phyloP scores from a whole-genome alignment of 2,797 vertebrate genomes.

The Adrianichthys oophorus region DNA sequence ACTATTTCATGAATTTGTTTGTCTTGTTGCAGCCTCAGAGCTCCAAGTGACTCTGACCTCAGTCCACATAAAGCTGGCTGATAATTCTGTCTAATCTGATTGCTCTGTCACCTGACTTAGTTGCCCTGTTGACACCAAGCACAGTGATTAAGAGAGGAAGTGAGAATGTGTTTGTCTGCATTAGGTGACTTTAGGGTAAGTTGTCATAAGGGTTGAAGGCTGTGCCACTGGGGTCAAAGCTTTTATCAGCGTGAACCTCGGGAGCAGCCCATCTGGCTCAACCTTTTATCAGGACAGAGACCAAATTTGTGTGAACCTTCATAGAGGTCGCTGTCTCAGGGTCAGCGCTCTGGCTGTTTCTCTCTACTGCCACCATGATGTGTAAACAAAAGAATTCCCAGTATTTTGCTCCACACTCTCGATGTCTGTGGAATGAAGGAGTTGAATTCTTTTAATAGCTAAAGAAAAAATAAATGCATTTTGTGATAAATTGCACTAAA shows the following conservation, averaged over 20 bases:
- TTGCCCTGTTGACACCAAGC: conserved; percentile 37
- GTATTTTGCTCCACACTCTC: conserved; percentile 27
- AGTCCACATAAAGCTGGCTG: conserved; percentile 32
- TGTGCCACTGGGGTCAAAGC: conserved; percentile 28
- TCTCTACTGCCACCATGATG: conserved; percentile 22
- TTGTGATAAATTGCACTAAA: not conserved
- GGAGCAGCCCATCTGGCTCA: conserved; percentile 44
- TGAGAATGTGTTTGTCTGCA: conserved; percentile 12
- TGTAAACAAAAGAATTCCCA: conserved; percentile 48
- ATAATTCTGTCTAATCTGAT: conserved; percentile 51
- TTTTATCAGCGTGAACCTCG: conserved; percentile 53
- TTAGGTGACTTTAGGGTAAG: conserved; percentile 16
- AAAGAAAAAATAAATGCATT: not conserved
- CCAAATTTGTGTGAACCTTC: conserved; percentile 47
- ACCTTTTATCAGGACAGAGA: conserved; percentile 46
- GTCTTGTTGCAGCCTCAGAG: not conserved
- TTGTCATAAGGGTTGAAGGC: conserved; percentile 49
- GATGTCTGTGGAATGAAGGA: not conserved
- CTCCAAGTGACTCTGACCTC: conserved; percentile 20
- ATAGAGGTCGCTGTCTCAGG: conserved; percentile 30
- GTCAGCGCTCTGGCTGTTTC: conserved; percentile 26
- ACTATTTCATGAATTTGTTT: not conserved
- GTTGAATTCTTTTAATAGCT: not conserved
- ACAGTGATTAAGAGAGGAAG: conserved; percentile 36
- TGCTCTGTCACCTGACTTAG: conserved; percentile 33